phyloP scores from a whole-genome alignment of 1,140 invertebrate genomes.

The Chlorops oryzae region DNA sequence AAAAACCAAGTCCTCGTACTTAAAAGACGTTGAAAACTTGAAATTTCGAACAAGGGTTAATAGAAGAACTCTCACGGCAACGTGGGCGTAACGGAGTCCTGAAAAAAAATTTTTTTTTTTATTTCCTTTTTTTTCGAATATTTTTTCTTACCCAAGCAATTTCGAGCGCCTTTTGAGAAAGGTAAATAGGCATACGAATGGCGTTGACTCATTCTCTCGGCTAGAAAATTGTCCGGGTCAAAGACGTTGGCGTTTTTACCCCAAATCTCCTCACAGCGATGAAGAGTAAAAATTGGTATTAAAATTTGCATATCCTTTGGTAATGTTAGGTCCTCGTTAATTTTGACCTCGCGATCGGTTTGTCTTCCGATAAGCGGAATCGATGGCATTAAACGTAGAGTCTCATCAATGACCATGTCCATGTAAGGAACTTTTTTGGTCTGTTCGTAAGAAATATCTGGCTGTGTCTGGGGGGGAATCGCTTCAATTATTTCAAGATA shows the following conservation, averaged over 20 bases:
- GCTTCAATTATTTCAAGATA: slow-evolving; percentile 13
- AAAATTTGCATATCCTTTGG: slow-evolving; percentile 14
- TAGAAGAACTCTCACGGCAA: background rate
- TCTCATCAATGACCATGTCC: slow-evolving; percentile 20
- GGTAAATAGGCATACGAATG: slow-evolving; percentile 51
- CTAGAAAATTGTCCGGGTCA: slow-evolving; percentile 56
- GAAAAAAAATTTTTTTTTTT: too few relatives aligned
- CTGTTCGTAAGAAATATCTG: slow-evolving; percentile 4
- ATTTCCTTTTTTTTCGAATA: too few relatives aligned
- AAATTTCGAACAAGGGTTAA: background rate
- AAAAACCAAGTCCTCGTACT: slow-evolving; percentile 3
- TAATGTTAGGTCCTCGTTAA: slow-evolving; percentile 6
- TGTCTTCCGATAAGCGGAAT: slow-evolving; percentile 19
- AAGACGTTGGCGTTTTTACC: slow-evolving; percentile 55
- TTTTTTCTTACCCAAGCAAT: slow-evolving; percentile 52
- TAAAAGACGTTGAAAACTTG: slow-evolving; percentile 5
- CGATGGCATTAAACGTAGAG: slow-evolving; percentile 17
- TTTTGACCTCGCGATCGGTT: background rate
- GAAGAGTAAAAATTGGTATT: slow-evolving; percentile 23
- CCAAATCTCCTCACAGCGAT: slow-evolving; percentile 25
- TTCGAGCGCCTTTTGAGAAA: slow-evolving; percentile 54
- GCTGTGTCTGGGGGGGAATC: slow-evolving; percentile 6
- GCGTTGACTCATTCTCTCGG: slow-evolving; percentile 37
- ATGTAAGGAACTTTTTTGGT: slow-evolving; percentile 15
- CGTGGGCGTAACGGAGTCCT: slow-evolving; percentile 1